A percentile compares a stretch with the other conserved stretches of the same genome.
These are phyloP conservation scores for Himalopsyche tibetana DNA, from an alignment of 2,888 invertebrate species.

Conservation along the genomic window DNA sequence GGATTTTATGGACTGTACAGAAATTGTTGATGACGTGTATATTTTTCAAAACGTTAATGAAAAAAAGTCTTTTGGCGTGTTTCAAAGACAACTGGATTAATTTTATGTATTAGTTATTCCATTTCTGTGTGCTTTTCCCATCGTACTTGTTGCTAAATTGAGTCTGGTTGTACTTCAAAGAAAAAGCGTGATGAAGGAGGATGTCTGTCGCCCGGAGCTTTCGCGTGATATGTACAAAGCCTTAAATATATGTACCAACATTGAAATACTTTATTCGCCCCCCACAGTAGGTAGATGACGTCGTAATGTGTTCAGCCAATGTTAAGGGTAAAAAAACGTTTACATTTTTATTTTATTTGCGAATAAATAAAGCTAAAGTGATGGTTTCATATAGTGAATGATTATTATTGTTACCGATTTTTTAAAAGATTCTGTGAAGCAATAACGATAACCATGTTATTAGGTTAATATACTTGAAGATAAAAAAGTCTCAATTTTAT, in stretches of 20 bases:
- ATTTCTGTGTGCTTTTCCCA: background rate
- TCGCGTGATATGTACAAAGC: constrained; percentile 35
- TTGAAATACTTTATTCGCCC: background rate
- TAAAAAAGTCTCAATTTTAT: too few species aligned
- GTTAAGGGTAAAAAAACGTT: constrained; percentile 15
- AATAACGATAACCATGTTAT: too few species aligned
- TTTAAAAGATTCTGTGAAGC: too few species aligned
- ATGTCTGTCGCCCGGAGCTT: constrained; percentile 19
- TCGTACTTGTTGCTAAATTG: constrained; percentile 19
- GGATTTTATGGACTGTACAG: too few species aligned
- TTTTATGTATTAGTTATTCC: constrained; percentile 16
- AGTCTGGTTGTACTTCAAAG: constrained; percentile 36
- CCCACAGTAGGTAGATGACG: background rate
- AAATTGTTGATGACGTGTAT: background rate
- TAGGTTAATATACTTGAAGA: too few species aligned
- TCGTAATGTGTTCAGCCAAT: constrained; percentile 23
- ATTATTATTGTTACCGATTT: too few species aligned
- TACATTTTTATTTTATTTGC: too few species aligned
- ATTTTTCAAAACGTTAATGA: background rate
- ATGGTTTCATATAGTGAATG: too few species aligned
- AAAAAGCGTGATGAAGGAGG: constrained; percentile 25
- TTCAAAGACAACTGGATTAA: background rate
- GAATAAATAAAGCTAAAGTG: too few species aligned
- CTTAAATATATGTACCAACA: constrained; percentile 12
- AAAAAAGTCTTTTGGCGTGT: background rate